Evolutionary conservation across 2,113 vertebrate genomes (phyloP).

Genomic region (Nipponia nippon): DNA sequence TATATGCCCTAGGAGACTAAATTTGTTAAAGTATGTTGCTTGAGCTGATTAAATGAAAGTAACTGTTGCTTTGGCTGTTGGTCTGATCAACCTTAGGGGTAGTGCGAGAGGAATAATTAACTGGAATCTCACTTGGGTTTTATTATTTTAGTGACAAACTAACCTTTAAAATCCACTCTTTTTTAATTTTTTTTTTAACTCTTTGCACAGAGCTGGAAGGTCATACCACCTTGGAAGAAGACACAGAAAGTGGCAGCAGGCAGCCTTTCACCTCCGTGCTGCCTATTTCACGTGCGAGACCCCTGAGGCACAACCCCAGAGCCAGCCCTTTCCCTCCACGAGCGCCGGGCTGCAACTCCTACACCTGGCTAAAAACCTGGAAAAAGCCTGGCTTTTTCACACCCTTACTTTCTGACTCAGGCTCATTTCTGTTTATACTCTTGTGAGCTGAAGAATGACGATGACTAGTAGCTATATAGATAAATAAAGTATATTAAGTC

Average conservation of each 20-base stretch:
- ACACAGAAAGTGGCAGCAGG: background rate
- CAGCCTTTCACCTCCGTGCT: background rate
- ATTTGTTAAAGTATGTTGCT: background rate
- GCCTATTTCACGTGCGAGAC: background rate
- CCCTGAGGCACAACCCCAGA: background rate
- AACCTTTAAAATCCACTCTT: background rate
- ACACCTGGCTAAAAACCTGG: conserved; percentile 15
- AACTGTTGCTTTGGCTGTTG: background rate
- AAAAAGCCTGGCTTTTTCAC: conserved; percentile 10
- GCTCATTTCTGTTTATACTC: conserved; percentile 26
- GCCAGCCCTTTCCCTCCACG: background rate
- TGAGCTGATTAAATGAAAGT: background rate
- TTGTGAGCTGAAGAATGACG: background rate
- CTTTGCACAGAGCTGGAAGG: background rate
- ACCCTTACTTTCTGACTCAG: conserved; percentile 1
- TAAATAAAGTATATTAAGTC: conserved; percentile 65
- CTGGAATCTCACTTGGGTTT: background rate
- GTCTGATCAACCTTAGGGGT: background rate
- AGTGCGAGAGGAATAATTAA: background rate
- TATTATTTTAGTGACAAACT: background rate
- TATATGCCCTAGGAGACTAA: background rate
- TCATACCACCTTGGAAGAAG: background rate
- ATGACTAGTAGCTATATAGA: conserved; percentile 31
- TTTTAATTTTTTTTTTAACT: background rate
- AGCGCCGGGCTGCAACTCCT: background rate